Percentiles rank a stretch among this genome's conserved stretches.
phyloP scores from a whole-genome alignment of 2,113 vertebrate genomes.

The Peromyscus polionotus region DNA sequence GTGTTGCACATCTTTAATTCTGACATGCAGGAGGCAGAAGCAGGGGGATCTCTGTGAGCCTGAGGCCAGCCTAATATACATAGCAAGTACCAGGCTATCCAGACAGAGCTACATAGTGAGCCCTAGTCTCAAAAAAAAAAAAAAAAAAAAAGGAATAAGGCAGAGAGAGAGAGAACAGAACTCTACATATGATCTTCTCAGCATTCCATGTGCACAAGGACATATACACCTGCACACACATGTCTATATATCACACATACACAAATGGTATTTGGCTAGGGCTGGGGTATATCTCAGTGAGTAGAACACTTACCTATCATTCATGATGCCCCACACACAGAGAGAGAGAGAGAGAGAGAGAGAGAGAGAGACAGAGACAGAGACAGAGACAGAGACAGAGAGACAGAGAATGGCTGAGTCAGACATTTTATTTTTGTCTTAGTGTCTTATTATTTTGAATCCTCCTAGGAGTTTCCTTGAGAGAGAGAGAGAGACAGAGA shows the following conservation, averaged over 20 bases:
- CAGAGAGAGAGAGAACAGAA: not conserved
- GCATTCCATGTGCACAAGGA: not conserved
- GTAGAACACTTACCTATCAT: not conserved
- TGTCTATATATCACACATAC: not conserved
- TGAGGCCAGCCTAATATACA: not conserved
- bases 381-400: too few species aligned
- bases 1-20: not conserved
- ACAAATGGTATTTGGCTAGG: not conserved
- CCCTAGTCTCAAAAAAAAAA: not conserved
- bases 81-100: not conserved
- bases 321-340: not conserved
- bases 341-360: too few species aligned
- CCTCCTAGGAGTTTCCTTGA: not conserved
- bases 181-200: not conserved
- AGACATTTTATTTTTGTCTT: slow-evolving; percentile 29
- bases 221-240: not conserved
- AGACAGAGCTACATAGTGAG: not conserved
- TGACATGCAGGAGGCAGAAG: not conserved
- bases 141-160: not conserved
- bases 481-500: too few species aligned
- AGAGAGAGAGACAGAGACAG: too few species aligned
- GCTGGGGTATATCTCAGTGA: not conserved
- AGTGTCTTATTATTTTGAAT: slow-evolving; percentile 16
- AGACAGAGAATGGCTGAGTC: not conserved
- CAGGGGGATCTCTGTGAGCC: not conserved